Conservation (phyloP, 2,888 invertebrate genomes). For the Epiblema foenella region DNA sequence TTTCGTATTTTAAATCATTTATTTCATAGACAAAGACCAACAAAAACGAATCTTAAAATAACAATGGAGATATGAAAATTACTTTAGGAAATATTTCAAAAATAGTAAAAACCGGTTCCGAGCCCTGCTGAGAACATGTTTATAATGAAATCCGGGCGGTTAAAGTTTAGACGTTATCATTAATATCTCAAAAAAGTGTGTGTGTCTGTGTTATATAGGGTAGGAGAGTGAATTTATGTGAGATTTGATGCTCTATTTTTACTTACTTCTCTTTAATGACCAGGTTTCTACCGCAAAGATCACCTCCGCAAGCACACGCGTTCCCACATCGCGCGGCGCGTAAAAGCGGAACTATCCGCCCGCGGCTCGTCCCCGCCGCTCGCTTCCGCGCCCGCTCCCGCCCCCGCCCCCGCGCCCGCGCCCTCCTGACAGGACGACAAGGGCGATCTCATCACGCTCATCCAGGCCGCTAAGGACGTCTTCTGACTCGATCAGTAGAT, state of each 20-base stretch:
- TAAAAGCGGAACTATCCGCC: conserved; percentile 93
- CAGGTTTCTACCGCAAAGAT: conserved; percentile 94
- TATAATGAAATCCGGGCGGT: too few species aligned
- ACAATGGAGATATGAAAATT: too few species aligned
- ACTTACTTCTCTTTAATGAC: not conserved
- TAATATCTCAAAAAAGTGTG: too few species aligned
- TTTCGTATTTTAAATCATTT: too few species aligned
- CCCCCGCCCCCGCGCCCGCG: conserved; percentile 63
- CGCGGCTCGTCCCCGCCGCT: conserved; percentile 86
- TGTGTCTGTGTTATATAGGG: too few species aligned
- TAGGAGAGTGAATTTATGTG: too few species aligned
- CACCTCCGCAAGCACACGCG: conserved; percentile 94
- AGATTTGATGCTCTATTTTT: not conserved
- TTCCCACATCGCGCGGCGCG: conserved; percentile 93
- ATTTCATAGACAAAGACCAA: too few species aligned
- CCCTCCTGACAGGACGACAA: conserved; percentile 81
- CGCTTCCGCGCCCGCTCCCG: conserved; percentile 63
- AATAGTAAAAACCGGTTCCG: too few species aligned
- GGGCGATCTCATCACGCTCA: conserved; percentile 72
- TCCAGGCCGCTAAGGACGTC: conserved; percentile 73
- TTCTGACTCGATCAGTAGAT: conserved; percentile 46
- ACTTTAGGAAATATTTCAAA: too few species aligned
- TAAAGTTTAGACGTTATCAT: too few species aligned
- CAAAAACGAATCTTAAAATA: too few species aligned
- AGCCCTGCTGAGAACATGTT: too few species aligned